These are phyloP conservation scores for Calosoma granatense DNA, from an alignment of 1,140 invertebrate species.

Conservation along the genomic window DNA sequence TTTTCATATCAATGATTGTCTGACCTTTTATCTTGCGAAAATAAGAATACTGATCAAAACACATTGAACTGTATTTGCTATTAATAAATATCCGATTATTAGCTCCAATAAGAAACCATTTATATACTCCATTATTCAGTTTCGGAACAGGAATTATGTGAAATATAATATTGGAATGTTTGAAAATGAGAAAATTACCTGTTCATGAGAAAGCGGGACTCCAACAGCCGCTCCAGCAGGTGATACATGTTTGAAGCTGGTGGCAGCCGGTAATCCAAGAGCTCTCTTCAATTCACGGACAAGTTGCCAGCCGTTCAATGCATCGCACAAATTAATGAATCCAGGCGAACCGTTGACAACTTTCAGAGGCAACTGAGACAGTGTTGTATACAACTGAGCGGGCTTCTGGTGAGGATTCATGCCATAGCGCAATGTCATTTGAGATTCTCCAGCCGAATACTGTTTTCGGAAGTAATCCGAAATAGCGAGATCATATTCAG, in stretches of 20 bases:
- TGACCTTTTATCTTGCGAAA: too few relatives aligned
- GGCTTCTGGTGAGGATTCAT: constrained; percentile 98
- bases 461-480: constrained; percentile 92
- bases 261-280: constrained; percentile 77
- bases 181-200: constrained; percentile 35
- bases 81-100: too few relatives aligned
- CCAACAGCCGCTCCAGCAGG: constrained; percentile 92
- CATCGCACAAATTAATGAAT: constrained; percentile 96
- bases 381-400: constrained; percentile 81
- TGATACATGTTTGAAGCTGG: constrained; percentile 97
- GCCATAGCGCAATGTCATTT: constrained; percentile 83
- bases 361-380: constrained; percentile 71
- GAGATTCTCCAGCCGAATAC: constrained; percentile 67
- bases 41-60: too few relatives aligned
- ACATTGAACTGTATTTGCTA: too few relatives aligned
- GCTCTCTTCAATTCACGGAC: constrained; percentile 78
- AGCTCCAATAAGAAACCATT: too few relatives aligned
- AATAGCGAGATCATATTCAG: constrained; percentile 89
- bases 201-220: constrained; percentile 56
- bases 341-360: constrained; percentile 93
- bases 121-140: too few relatives aligned
- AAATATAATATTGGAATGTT: too few relatives aligned
- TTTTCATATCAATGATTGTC: too few relatives aligned
- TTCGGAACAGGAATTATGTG: too few relatives aligned
- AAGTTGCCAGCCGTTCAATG: constrained; percentile 93